Base-by-base conservation (phyloP, 2,797 vertebrate species). In the Pipistrellus kuhlii region DNA sequence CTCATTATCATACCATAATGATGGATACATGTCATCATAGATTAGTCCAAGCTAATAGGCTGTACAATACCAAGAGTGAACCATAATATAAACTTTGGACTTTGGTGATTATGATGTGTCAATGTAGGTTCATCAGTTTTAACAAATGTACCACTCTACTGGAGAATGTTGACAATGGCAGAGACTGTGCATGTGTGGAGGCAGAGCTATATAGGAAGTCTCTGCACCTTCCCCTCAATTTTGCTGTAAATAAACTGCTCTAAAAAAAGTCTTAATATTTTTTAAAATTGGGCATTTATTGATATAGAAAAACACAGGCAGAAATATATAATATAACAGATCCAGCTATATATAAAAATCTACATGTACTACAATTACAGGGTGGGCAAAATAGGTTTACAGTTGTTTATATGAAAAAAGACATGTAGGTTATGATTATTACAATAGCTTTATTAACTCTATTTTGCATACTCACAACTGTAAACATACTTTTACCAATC, bases 281-380 rank as follows among this genome's bases (percentile, higher is more conserved):
- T 44, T 13, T 35, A 80, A 44, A 80, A 32, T 15, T 27, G 8
- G 32, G 12, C 5, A 87, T 78, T 59, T 59, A 53, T 23, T 94
- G 78, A 84, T 53, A 75, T 14, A 77, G 44, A 89, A 92, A 77
- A n/a, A 20, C 71, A 73, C 46, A 71, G 64, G 46, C n/a, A 84
- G 62, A 72, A 92, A n/a, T 59, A 71, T 77, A 6, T 82, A 86
- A 82, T 17, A 66, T 21, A 62, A 88, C 68, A 83, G 30, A 78
- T 78, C 21, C 18, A 68, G 7, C 8, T 62, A 7, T 57, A 35
- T 83, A 30, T 82, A 66, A 30, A 88, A 89, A 90, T 86, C 41
- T 59, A 14, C 73, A 78, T 84, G 55, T 59, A 59, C 57, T 59
- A 30, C 57, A 59, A 59, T 76, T 88, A 51, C 44, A n/a, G 72